Evolutionary conservation across 1,140 invertebrate genomes (phyloP).

Genomic region (Drosophila gunungcola): DNA sequence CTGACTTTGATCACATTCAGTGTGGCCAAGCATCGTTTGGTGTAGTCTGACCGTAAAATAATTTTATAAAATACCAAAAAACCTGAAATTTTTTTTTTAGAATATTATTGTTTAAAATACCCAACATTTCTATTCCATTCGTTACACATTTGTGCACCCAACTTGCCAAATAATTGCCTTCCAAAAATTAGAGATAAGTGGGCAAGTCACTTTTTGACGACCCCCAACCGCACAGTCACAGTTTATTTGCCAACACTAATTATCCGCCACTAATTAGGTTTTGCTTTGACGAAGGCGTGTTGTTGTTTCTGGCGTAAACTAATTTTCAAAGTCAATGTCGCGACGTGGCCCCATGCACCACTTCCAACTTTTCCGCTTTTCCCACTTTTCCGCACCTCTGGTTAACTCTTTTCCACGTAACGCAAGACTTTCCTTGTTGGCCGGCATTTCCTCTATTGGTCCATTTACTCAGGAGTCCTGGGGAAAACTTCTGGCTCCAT

Average conservation of each 20-base stretch:
- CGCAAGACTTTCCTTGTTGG: slow-evolving; percentile 23
- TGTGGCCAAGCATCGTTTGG: not conserved
- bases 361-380: slow-evolving; percentile 15
- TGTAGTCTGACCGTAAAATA: too few relatives aligned
- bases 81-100: too few relatives aligned
- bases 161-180: not conserved
- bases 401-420: slow-evolving; percentile 28
- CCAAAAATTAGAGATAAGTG: not conserved
- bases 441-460: slow-evolving; percentile 11
- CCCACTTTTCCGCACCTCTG: slow-evolving; percentile 1
- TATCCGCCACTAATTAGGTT: slow-evolving; percentile 47
- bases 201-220: not conserved
- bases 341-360: slow-evolving; percentile 43
- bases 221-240: slow-evolving; percentile 2
- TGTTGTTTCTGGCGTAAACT: slow-evolving; percentile 38
- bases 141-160: not conserved
- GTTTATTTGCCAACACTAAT: slow-evolving; percentile 32
- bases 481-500: slow-evolving; percentile 17
- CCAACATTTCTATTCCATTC: too few relatives aligned
- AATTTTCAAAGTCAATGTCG: slow-evolving; percentile 77
- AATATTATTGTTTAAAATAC: too few relatives aligned
- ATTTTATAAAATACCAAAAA: too few relatives aligned
- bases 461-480: slow-evolving; percentile 14
- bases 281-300: slow-evolving; percentile 5
- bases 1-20: not conserved